Percentiles rank a stretch among this genome's conserved stretches.
Conservation (phyloP, 2,888 invertebrate genomes). For the Spisula solida region DNA sequence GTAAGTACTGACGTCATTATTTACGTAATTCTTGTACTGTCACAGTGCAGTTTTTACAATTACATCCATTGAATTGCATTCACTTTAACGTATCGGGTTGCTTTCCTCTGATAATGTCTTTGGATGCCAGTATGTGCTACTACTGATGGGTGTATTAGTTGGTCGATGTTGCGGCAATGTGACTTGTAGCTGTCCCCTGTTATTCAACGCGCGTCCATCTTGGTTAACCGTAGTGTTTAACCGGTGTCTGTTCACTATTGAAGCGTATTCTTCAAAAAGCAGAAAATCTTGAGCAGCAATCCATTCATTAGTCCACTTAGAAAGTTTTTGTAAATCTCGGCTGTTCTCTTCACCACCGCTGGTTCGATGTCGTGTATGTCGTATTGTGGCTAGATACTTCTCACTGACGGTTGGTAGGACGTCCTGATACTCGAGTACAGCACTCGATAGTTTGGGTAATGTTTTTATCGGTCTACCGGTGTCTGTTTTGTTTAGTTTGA, state of each 20-base stretch:
- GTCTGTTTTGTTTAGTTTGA: slow-evolving; percentile 11
- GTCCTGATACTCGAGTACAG: slow-evolving; percentile 51
- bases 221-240: background rate
- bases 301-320: background rate
- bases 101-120: background rate
- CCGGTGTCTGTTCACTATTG: background rate
- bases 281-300: slow-evolving; percentile 1
- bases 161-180: background rate
- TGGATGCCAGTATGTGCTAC: background rate
- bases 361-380: slow-evolving; percentile 36
- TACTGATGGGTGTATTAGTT: background rate
- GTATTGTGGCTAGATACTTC: slow-evolving; percentile 46
- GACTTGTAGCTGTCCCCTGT: background rate
- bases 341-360: background rate
- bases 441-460: slow-evolving; percentile 54
- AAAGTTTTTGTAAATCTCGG: background rate
- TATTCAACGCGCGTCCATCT: background rate
- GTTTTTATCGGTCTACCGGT: slow-evolving; percentile 31
- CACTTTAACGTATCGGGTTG: background rate
- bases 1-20: no score
- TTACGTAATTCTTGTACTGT: no score
- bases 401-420: slow-evolving; percentile 29
- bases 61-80: no score
- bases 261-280: background rate
- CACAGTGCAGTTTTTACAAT: no score